These are phyloP conservation scores for Ctenicera cuprea DNA, from an alignment of 2,888 invertebrate genomes.

Conservation along the genomic window DNA sequence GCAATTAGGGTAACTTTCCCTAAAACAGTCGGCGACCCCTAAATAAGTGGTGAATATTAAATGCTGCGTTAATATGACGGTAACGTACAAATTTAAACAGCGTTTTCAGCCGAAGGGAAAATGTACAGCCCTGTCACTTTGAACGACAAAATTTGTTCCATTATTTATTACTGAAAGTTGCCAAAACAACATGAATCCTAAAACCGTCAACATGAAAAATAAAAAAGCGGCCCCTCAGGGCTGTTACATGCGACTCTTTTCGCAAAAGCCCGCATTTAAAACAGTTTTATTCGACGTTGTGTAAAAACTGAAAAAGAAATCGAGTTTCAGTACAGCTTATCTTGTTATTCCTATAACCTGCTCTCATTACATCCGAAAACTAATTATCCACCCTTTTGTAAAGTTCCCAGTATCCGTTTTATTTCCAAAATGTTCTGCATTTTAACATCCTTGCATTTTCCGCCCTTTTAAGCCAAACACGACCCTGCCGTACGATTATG, in stretches of 20 bases:
- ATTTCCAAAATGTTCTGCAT: conserved; percentile 12
- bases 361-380: conserved; percentile 23
- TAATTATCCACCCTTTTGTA: conserved; percentile 15
- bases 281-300: conserved; percentile 1
- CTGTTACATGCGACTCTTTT: not conserved
- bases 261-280: not conserved
- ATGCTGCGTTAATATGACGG: conserved; percentile 27
- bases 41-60: conserved; percentile 45
- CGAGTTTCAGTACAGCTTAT: conserved; percentile 9
- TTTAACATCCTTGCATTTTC: conserved; percentile 15
- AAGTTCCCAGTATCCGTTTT: not conserved
- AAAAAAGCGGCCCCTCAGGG: not conserved
- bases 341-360: conserved; percentile 13
- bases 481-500: no score
- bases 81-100: conserved; percentile 27
- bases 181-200: conserved; percentile 9
- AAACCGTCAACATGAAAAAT: conserved; percentile 7
- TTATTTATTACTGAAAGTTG: conserved; percentile 5
- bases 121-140: conserved; percentile 8
- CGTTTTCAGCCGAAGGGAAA: conserved; percentile 9
- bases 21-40: conserved; percentile 28
- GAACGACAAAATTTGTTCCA: conserved; percentile 8
- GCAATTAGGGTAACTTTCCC: conserved; percentile 33
- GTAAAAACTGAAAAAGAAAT: not conserved
- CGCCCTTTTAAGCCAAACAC: not conserved